Conservation (phyloP, 1,140 invertebrate genomes). For the Procambarus virginalis region DNA sequence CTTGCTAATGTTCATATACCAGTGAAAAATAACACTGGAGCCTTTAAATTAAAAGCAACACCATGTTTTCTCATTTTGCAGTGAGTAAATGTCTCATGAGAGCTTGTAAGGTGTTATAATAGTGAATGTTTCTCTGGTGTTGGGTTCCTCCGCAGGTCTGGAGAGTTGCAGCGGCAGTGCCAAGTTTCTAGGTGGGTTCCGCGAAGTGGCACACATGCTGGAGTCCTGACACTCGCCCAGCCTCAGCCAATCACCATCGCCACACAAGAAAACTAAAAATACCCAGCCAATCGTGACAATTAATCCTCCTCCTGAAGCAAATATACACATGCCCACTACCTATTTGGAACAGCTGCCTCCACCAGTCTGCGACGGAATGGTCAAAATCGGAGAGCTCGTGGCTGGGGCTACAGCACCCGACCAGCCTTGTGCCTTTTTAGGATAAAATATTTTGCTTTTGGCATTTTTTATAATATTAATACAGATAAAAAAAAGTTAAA, state of each 20-base stretch:
- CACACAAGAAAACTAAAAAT: not conserved
- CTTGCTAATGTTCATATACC: too few species aligned
- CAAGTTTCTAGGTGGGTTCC: conserved; percentile 45
- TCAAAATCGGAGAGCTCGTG: too few species aligned
- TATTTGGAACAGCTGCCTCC: conserved; percentile 1
- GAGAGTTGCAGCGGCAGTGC: conserved; percentile 41
- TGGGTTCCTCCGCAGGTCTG: conserved; percentile 19
- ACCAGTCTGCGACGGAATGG: not conserved
- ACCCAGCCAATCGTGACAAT: not conserved
- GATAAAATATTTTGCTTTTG: too few species aligned
- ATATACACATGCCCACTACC: not conserved
- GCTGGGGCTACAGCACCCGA: too few species aligned
- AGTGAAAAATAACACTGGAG: too few species aligned
- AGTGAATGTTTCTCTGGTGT: not conserved
- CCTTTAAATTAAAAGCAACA: too few species aligned
- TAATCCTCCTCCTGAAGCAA: not conserved
- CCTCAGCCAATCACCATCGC: not conserved
- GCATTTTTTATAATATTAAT: too few species aligned
- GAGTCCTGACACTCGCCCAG: conserved; percentile 34
- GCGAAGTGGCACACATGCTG: conserved; percentile 39
- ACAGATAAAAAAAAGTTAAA: too few species aligned
- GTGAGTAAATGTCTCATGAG: too few species aligned
- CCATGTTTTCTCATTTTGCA: too few species aligned
- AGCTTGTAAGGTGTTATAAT: too few species aligned
- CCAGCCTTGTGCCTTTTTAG: too few species aligned